phyloP scores from a whole-genome alignment of 2,113 vertebrate genomes.

The Atractosteus spatula region DNA sequence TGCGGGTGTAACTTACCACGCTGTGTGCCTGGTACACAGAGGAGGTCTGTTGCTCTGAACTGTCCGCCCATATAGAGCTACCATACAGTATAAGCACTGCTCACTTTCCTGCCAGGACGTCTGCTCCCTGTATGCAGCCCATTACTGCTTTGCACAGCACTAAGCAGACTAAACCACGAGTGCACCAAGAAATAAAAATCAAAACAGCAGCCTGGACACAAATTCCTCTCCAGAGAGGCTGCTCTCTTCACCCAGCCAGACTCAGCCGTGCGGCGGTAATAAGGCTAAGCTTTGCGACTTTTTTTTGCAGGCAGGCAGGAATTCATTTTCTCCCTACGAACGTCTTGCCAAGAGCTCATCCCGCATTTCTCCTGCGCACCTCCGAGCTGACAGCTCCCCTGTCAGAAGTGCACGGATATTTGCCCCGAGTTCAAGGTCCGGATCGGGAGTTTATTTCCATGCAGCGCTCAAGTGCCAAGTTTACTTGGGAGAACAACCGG shows the following conservation, averaged over 20 bases:
- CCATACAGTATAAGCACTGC: slow-evolving; percentile 9
- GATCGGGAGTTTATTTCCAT: slow-evolving; percentile 19
- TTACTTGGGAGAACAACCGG: slow-evolving; percentile 45
- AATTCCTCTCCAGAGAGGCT: slow-evolving; percentile 20
- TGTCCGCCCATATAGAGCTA: slow-evolving; percentile 15
- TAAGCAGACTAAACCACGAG: slow-evolving; percentile 26
- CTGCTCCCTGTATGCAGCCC: slow-evolving; percentile 25
- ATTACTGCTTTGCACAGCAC: slow-evolving; percentile 29
- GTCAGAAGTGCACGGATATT: slow-evolving; percentile 22
- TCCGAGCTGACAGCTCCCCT: slow-evolving; percentile 18
- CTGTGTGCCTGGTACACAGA: slow-evolving; percentile 8
- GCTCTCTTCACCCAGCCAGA: slow-evolving; percentile 33
- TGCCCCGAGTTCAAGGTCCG: slow-evolving; percentile 45
- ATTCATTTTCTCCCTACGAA: slow-evolving; percentile 18
- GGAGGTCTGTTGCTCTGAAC: not conserved
- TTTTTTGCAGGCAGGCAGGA: slow-evolving; percentile 15
- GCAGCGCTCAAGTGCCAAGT: slow-evolving; percentile 39
- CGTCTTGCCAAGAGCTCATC: slow-evolving; percentile 33
- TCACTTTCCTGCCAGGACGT: slow-evolving; percentile 14
- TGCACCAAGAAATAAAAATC: slow-evolving; percentile 10
- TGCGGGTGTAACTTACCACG: slow-evolving; percentile 8
- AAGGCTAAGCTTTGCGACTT: slow-evolving; percentile 23
- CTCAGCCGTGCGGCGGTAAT: slow-evolving; percentile 42
- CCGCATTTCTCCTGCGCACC: slow-evolving; percentile 17
- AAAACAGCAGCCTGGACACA: slow-evolving; percentile 18